Base-by-base conservation (phyloP, 2,888 invertebrate species). In the Morpho achilles region DNA sequence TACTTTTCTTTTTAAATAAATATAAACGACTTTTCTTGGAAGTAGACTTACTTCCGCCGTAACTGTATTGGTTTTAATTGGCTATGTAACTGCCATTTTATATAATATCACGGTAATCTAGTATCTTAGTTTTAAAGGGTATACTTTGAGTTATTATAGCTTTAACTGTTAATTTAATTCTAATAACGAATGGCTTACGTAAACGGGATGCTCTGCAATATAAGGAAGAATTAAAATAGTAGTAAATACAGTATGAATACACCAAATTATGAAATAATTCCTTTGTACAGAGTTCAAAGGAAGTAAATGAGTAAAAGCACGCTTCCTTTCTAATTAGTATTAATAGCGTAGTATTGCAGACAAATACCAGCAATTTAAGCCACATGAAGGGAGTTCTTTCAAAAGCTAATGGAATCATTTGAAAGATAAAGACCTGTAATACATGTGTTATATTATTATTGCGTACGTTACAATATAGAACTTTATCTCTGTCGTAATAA, bases 351-450 rank as follows among this genome's bases (percentile, higher is more conserved):
- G 49, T 46, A 57, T 43, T 58, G 16, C 47, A 53, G 7, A 54
- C 46, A 50, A 60, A 50, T 60, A 53, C 16, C 50, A 32, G 54
- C 51, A 62, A 56, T 62, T 59, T 56, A 39, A 53, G 44, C 56
- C 43, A 10, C 47, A 47, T 43, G 43, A 48, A 43, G 46, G 53
- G 54, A 16, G 54, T 50, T 55, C 54, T 58, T 52, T 58, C 16
- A 55, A 50, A 16, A 54, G 44, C 39, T 49, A 58, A 54, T 22
- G 50, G 53, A 39, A 44, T 41, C 42, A 58, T 58, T 61, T 55
- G 47, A 48, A 60, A 57, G 56, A 55, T 52, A 61, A 61, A 58
- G 52, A 32, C 49, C 55, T 42, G 51, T 55, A 62, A 59, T 59
- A 53, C 47, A 53, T 56, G 56, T 45, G 53, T 50, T 46, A 41